Evolutionary conservation across 2,113 vertebrate genomes (phyloP), one percentile per base, ranked within the genome.

Genomic region (Pomatorhinus ruficollis): DNA sequence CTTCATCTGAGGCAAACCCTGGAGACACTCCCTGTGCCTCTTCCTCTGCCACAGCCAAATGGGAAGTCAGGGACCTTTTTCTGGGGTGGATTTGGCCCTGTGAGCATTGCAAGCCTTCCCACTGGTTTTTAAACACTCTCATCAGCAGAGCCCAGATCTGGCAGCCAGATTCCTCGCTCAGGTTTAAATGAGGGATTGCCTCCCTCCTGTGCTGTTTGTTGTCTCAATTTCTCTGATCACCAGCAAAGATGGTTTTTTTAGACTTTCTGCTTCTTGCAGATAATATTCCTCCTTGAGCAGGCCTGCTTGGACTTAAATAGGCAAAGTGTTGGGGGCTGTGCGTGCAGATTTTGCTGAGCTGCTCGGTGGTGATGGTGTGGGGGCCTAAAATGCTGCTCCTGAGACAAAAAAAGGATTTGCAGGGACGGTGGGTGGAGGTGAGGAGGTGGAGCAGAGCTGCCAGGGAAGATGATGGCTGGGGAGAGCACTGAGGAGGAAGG

Each of bases 191-290:
- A 89, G 61, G 87, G 93, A 76, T 71, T 89, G 93, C 89, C 74
- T 74, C 87, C 94, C 93, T 91, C 87, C 94, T 76, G 95, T 17
- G 87, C 89, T 42, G 78, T 89, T 93, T 95, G 95, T 69, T 93
- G 91, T 72, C 92, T 94, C 93, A 44, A 3, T 88, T 83, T 57
- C 87, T 77, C 87, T 91, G 81, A 95, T 94, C 85, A 23, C 47
- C 44, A 23, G 88, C 71, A 86, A 83, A 89, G 93, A 88, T 68
- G 75, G 53, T 75, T 82, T 60, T 60, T 89, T 57, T 10, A 78
- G 68, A 4, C 85, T 23, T 75, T 49, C 79, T 89, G 90, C 49
- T 94, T 57, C 71, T 92, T 49, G 85, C 71, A 86, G 88, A 89
- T 95, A 92, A 83, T 79, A 39, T 37, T 94, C 59, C 84, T 97